Conservation (phyloP, 2,113 vertebrate genomes). For the Plestiodon gilberti region DNA sequence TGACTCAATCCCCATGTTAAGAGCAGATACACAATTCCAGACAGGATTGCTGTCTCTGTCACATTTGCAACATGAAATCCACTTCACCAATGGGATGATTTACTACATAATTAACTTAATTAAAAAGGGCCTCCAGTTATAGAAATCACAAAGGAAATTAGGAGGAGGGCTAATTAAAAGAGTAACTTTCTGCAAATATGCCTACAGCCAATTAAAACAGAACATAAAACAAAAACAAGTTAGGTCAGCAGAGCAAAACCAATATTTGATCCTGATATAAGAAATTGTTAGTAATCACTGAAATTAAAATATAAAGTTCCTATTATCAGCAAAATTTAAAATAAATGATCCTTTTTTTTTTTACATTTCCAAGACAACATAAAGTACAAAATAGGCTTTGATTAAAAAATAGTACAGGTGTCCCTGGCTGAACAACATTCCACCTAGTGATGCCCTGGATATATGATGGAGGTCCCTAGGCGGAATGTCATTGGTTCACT, state of each 20-base stretch:
- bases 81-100: slow-evolving; percentile 34
- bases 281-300: slow-evolving; percentile 46
- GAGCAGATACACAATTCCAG: slow-evolving; percentile 5
- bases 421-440: too few species aligned
- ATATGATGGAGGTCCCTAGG: too few species aligned
- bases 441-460: too few species aligned
- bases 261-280: slow-evolving; percentile 35
- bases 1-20: slow-evolving; percentile 21
- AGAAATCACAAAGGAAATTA: slow-evolving; percentile 40
- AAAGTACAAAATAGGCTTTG: slow-evolving; percentile 19
- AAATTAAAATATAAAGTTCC: slow-evolving; percentile 29
- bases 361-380: slow-evolving; percentile 22
- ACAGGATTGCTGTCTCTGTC: not conserved
- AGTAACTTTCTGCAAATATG: slow-evolving; percentile 29
- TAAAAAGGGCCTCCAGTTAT: slow-evolving; percentile 35
- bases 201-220: slow-evolving; percentile 51
- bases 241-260: slow-evolving; percentile 31
- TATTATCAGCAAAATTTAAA: slow-evolving; percentile 38
- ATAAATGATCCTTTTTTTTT: slow-evolving; percentile 16
- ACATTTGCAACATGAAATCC: slow-evolving; percentile 7
- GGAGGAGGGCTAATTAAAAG: slow-evolving; percentile 51
- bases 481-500: too few species aligned
- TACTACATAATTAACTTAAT: slow-evolving; percentile 37
- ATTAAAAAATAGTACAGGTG: slow-evolving; percentile 43
- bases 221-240: slow-evolving; percentile 40